Percentiles rank a stretch among this genome's conserved stretches.
These are phyloP conservation scores for Allygus modestus DNA, from an alignment of 2,888 invertebrate genomes.

Conservation along the genomic window DNA sequence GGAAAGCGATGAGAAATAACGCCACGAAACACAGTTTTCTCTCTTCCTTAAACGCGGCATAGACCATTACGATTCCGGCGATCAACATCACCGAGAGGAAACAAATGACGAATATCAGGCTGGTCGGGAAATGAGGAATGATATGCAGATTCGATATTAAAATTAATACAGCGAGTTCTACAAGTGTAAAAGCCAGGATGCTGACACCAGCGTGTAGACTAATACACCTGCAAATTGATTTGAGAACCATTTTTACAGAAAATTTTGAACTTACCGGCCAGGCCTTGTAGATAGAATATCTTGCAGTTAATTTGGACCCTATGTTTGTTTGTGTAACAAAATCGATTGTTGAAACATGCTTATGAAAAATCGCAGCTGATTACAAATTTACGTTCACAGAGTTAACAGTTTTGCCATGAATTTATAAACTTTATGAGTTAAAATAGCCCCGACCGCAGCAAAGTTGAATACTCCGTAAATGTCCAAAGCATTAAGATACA, in stretches of 20 bases:
- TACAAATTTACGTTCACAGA: no score
- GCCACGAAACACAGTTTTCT: neutral
- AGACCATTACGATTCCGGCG: neutral
- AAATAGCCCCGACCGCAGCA: no score
- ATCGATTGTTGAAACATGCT: no score
- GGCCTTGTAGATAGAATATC: no score
- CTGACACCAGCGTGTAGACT: neutral
- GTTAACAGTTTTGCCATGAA: no score
- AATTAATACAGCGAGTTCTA: neutral
- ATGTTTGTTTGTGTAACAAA: no score
- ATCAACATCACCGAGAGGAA: neutral
- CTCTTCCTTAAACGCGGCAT: neutral
- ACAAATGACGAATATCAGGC: neutral
- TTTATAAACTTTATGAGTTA: no score
- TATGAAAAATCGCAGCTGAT: no score
- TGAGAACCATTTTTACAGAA: neutral
- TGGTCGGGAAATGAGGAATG: neutral
- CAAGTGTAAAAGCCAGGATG: neutral
- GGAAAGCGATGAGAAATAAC: neutral
- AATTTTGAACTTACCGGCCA: neutral
- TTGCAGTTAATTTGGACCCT: no score
- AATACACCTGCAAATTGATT: neutral
- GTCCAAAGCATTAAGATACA: no score
- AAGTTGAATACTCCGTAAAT: no score
- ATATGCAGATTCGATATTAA: neutral